phyloP scores from a whole-genome alignment of 1,140 invertebrate species.

The Phenacoccus solenopsis region DNA sequence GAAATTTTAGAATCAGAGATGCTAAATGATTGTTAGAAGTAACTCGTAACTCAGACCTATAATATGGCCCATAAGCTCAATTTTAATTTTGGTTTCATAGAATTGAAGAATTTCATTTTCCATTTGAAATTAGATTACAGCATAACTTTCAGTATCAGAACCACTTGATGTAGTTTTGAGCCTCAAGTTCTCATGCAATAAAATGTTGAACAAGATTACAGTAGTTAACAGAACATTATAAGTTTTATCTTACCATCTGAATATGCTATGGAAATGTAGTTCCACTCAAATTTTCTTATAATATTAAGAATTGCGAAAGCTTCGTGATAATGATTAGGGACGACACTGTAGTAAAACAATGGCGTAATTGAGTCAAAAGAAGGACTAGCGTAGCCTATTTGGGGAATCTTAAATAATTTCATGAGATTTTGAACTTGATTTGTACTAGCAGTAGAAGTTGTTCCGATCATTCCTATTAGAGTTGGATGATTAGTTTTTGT shows the following conservation, averaged over 20 bases:
- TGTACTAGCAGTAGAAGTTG: neutral
- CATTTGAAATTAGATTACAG: too few relatives aligned
- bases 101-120: too few relatives aligned
- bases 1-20: too few relatives aligned
- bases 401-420: neutral
- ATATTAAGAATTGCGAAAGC: neutral
- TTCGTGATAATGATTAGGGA: neutral
- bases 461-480: neutral
- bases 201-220: too few relatives aligned
- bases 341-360: neutral
- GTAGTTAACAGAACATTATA: too few relatives aligned
- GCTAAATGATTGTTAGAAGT: too few relatives aligned
- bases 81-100: too few relatives aligned
- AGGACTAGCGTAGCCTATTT: neutral
- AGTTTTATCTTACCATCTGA: neutral
- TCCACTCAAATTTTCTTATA: neutral
- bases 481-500: neutral
- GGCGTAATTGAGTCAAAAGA: neutral
- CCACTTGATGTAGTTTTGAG: too few relatives aligned
- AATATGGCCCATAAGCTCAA: too few relatives aligned
- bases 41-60: too few relatives aligned
- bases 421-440: neutral
- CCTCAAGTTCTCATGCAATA: too few relatives aligned
- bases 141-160: too few relatives aligned
- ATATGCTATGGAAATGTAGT: neutral